Percentiles rank a stretch among this genome's conserved stretches.
Conservation (phyloP, 2,113 vertebrate genomes). For the Salvelinus sp. region DNA sequence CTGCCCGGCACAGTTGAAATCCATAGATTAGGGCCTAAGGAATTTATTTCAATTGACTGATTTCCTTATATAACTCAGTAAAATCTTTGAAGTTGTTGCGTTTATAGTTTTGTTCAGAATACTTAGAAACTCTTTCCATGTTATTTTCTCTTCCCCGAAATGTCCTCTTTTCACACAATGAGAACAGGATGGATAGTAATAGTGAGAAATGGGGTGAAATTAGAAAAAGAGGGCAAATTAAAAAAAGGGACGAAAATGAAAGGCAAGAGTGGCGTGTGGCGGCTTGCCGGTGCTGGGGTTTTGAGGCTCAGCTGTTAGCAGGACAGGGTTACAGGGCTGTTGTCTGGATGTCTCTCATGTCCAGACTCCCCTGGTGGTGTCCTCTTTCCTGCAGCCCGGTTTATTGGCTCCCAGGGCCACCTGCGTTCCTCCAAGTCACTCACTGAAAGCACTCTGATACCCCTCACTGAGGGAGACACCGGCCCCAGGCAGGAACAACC, state of each 20-base stretch:
- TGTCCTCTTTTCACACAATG: background rate
- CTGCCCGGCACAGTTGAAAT: too few relatives aligned
- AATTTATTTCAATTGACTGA: too few relatives aligned
- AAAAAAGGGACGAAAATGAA: background rate
- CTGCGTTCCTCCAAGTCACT: slow-evolving; percentile 34
- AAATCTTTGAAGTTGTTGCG: too few relatives aligned
- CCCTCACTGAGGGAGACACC: background rate
- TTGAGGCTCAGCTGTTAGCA: slow-evolving; percentile 58
- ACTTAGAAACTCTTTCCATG: too few relatives aligned
- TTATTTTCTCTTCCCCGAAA: too few relatives aligned
- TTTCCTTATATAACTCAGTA: too few relatives aligned
- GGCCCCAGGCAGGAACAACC: background rate
- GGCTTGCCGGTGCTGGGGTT: slow-evolving; percentile 49
- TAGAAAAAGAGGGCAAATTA: background rate
- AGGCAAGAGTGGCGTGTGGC: slow-evolving; percentile 49
- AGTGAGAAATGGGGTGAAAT: background rate
- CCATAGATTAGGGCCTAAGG: too few relatives aligned
- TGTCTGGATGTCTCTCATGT: slow-evolving; percentile 64
- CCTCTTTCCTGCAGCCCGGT: slow-evolving; percentile 35
- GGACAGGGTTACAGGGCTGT: slow-evolving; percentile 40
- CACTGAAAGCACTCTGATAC: slow-evolving; percentile 23
- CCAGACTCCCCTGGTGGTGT: slow-evolving; percentile 62
- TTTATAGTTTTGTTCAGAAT: too few relatives aligned
- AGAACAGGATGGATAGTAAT: too few relatives aligned
- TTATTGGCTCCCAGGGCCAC: slow-evolving; percentile 35